Base-by-base conservation (phyloP, 2,888 invertebrate species). In the Teleogryllus oceanicus region DNA sequence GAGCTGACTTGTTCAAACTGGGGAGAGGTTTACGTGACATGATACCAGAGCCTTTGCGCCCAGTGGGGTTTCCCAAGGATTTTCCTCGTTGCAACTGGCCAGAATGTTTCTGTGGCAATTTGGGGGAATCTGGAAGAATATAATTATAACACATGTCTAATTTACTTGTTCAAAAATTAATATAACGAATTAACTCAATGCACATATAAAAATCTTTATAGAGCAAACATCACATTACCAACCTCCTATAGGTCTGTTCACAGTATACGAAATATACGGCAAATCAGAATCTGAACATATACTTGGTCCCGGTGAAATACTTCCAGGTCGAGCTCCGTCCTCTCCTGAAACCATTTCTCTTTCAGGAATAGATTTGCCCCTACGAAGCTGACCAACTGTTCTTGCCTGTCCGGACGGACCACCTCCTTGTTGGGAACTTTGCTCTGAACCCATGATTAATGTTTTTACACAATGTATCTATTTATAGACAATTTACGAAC, bases 181-280 rank as follows among this genome's bases (percentile, higher is more conserved):
- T 76, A 1, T 10, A 74, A 74, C 11, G 18, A 74, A 74, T 74
- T 18, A n/a, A 8, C 10, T 8, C 5, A 74, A 49, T 49, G 78
- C 13, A 62, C 62, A 62, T 18, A 16, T 62, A 62, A 62, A 18
- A 62, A 16, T 12, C 10, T 49, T 20, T 21, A 18, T 20, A 62
- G 8, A 77, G 75, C 50, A 74, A 80, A 82, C 62, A 75, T 18
- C 37, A 49, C 16, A 79, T 62, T 78, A 80, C 83, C 84, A 85
- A 92, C 94, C 94, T 84, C 96, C 96, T 79, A 96, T 96, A 13
- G 96, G 96, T 80, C 95, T 89, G 85, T 95, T 96, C 0, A 94
- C 94, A 0, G 96, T 96, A 84, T 97, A 96, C 0, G 96, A 96
- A 84, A 96, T 95, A 86, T 96, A 96, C 0, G 96, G 96, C 79